phyloP scores from a whole-genome alignment of 92 coral and sea anemone species.

The Heliopora coerulea region DNA sequence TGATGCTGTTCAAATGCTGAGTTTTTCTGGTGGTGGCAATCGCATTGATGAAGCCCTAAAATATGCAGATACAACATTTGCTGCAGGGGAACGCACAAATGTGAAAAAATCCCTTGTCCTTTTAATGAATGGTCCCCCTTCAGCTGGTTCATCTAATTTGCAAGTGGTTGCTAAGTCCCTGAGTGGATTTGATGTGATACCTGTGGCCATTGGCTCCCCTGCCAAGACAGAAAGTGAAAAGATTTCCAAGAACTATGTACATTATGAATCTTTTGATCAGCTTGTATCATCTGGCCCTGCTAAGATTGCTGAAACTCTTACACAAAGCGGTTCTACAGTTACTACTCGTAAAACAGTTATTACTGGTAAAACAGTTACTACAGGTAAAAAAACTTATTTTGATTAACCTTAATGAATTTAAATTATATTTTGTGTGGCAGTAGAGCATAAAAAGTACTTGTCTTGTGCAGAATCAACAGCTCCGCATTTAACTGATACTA shows the following conservation, averaged over 20 bases:
- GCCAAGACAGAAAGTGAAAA: not conserved
- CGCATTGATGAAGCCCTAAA: slow-evolving; percentile 18
- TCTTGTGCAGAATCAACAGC: too few species aligned
- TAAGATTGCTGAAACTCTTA: not conserved
- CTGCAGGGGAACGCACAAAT: not conserved
- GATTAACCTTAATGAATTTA: too few species aligned
- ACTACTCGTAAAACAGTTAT: not conserved
- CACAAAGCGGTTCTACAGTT: too few species aligned
- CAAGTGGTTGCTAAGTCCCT: not conserved
- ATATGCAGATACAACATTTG: slow-evolving; percentile 7
- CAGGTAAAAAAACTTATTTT: too few species aligned
- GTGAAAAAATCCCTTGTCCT: slow-evolving; percentile 6
- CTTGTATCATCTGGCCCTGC: slow-evolving; percentile 18
- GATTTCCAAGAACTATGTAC: not conserved
- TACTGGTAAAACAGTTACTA: too few species aligned
- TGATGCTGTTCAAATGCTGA: not conserved
- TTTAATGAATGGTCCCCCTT: slow-evolving; percentile 5
- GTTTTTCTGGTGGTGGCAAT: slow-evolving; percentile 10
- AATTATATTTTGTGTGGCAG: too few species aligned
- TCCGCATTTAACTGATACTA: too few species aligned
- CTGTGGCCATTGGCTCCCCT: slow-evolving; percentile 15
- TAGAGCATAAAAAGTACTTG: too few species aligned
- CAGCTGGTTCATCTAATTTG: slow-evolving; percentile 19
- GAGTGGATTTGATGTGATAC: slow-evolving; percentile 2
- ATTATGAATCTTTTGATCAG: slow-evolving; percentile 15